Base-by-base conservation (phyloP, 2,797 vertebrate species). In the Discoglossus pictus region DNA sequence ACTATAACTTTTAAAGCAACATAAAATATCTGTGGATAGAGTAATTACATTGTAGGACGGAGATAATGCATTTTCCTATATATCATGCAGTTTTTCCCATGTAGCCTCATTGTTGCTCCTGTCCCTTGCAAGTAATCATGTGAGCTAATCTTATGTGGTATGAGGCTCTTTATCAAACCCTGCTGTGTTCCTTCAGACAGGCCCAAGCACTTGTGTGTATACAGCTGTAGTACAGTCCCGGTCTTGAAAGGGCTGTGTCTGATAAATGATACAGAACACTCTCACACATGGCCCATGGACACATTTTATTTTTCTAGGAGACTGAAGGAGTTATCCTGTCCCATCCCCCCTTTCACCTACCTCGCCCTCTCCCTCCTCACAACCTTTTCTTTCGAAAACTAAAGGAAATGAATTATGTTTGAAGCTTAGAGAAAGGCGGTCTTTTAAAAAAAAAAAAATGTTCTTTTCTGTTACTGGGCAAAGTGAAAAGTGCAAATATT, bases 401-500 rank as follows among this genome's bases (percentile, higher is more conserved):
- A 61, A 71, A 69, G 51, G 44, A 65, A 79, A 34, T 65, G 58
- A 58, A 67, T 76, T 61, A 38, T 47, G 47, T 60, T 34, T 16
- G 27, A 60, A 63, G 27, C 13, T 53, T 54, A 74, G 65, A 65
- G 74, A 60, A 60, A 27, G 23, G 40, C 15, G 6, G 56, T 47
- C 20, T 60, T 31, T 31, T 4, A 31, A 31, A 31, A 31, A 31
- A 12, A 61, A 52, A 47, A 47, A 55, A 61, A 61, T 36, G 36
- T 52, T 24, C 46, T 40, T 59, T 50, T 67, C 54, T 51, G 51
- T 51, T 43, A 40, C 13, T 17, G 27, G 31, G 39, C 20, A 18
- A 54, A 68, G 56, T 68, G 47, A 68, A 68, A 68, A 68, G 56
- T 54, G 65, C 65, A 68, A 66, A 66, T 54, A 61, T 44, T 68